phyloP scores from a whole-genome alignment of 2,888 invertebrate species.

The Tachystola acroxantha region DNA sequence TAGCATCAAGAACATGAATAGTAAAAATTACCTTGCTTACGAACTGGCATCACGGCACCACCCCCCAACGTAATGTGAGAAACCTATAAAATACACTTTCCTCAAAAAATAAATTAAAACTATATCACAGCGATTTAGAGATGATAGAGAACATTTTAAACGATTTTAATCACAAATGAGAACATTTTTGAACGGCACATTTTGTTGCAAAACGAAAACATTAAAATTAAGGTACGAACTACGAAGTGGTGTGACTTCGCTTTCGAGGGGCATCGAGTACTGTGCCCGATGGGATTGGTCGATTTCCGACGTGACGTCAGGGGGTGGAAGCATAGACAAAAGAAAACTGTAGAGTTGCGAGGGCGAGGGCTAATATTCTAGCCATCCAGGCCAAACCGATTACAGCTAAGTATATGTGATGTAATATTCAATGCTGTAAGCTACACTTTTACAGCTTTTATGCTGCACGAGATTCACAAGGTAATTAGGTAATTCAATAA shows the following conservation, averaged over 20 bases:
- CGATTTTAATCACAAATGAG: constrained; percentile 53
- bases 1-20: constrained; percentile 22
- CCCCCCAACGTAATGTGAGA: constrained; percentile 67
- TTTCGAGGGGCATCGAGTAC: constrained; percentile 64
- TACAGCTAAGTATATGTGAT: too few species aligned
- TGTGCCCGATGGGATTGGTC: constrained; percentile 79
- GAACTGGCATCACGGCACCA: constrained; percentile 83
- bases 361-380: constrained; percentile 42
- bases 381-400: constrained; percentile 15
- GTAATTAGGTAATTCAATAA: too few species aligned
- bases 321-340: constrained; percentile 74
- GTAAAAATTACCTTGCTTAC: constrained; percentile 83
- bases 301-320: constrained; percentile 80
- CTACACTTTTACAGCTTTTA: too few species aligned
- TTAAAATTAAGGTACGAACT: constrained; percentile 53
- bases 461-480: too few species aligned
- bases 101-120: constrained; percentile 49
- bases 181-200: constrained; percentile 54
- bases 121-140: constrained; percentile 46
- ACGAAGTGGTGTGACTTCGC: constrained; percentile 54
- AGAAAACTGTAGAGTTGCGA: constrained; percentile 34
- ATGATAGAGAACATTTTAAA: constrained; percentile 52
- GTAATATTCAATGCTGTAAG: too few species aligned
- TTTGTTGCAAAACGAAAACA: constrained; percentile 66
- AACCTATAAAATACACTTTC: constrained; percentile 46